These are phyloP conservation scores for Lampris incognitus DNA, from an alignment of 2,113 vertebrate species.

Conservation along the genomic window DNA sequence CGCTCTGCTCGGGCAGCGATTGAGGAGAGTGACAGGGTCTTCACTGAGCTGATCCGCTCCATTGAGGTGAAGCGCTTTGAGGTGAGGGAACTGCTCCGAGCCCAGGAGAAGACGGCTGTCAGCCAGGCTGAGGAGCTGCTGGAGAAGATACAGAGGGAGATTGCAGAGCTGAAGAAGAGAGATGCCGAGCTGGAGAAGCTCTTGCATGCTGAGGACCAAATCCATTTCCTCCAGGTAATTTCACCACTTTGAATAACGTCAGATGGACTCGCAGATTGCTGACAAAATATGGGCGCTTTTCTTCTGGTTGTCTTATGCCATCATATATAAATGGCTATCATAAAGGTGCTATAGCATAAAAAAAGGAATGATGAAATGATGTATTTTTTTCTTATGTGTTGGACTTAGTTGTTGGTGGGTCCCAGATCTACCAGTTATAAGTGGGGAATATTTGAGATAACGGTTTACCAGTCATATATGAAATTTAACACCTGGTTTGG, in stretches of 20 bases:
- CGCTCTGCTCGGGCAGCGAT: slow-evolving; percentile 68
- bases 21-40: slow-evolving; percentile 75
- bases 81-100: slow-evolving; percentile 79
- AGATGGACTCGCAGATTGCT: too few species aligned
- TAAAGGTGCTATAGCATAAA: too few species aligned
- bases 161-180: slow-evolving; percentile 72
- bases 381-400: too few species aligned
- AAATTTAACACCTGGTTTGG: too few species aligned
- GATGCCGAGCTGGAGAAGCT: slow-evolving; percentile 76
- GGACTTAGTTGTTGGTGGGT: too few species aligned
- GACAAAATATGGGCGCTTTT: neutral
- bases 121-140: slow-evolving; percentile 74
- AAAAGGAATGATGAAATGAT: too few species aligned
- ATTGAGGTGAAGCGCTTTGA: slow-evolving; percentile 80
- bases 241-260: neutral
- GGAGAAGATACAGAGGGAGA: slow-evolving; percentile 77
- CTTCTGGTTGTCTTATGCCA: neutral
- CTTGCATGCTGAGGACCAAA: slow-evolving; percentile 72
- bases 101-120: slow-evolving; percentile 72
- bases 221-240: slow-evolving; percentile 79
- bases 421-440: too few species aligned
- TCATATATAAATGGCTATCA: too few species aligned
- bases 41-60: slow-evolving; percentile 75
- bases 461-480: too few species aligned
- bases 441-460: too few species aligned